Evolutionary conservation across 2,113 vertebrate species (phyloP), one percentile per base, ranked within the genome.

Genomic region (Perca schrenkii): DNA sequence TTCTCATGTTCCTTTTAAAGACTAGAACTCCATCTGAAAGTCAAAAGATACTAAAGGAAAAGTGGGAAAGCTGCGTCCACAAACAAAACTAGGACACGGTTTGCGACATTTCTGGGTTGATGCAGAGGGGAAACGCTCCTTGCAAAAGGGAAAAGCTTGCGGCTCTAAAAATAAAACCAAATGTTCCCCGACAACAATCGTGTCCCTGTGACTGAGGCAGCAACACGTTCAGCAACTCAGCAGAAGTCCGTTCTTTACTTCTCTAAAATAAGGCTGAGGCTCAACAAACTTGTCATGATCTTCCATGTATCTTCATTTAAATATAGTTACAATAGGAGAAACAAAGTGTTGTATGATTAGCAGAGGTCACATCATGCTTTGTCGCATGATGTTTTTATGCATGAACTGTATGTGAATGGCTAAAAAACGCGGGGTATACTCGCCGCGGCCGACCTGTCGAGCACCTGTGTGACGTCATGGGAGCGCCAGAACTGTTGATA

Each of bases 41-140:
- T 17, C 47, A 16, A 25, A 46, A 12, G 16, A 57, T 8, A 14
- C 17, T 0, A 1, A 1, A 17, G 14, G 22, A 47, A 36, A 62
- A 62, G 13, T 28, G 13, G 22, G 28, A 36, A 62, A 62, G 13
- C 46, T 34, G 1, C 13, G 6, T 19, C 34, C 62, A 76, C 62
- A 46, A 64, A 66, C 40, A 57, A 31, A 60, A 34, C 74, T 21
- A 16, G 52, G 74, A 31, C 61, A 19, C 36, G 25, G 53, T 47
- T 65, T 25, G 63, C 14, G 28, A 15, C 36, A n/a, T 31, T 19
- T 56, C 50, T 36, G n/a, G 50, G 34, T 64, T 15, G 34, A 54
- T 28, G 69, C n/a, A 72, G 54, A 46, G 7, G 6, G 34, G 31
- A 53, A 22, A 63, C 21, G 8, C 47, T 71, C 3, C 6, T 8